phyloP scores from a whole-genome alignment of 1,140 invertebrate genomes.

The Platyscapa corneri region DNA sequence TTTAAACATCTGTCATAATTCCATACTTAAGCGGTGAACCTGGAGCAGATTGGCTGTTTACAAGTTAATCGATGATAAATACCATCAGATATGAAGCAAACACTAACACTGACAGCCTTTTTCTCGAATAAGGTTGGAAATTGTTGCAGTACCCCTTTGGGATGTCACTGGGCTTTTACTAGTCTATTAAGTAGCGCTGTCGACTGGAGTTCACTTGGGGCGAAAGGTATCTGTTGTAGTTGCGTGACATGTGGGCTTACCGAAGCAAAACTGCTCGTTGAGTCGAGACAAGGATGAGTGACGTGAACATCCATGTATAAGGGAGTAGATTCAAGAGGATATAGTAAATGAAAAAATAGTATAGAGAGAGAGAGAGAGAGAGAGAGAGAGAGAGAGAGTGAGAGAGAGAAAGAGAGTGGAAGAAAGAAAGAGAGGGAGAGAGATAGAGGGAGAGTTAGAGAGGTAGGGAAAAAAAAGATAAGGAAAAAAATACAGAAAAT shows the following conservation, averaged over 20 bases:
- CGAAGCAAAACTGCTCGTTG: constrained; percentile 64
- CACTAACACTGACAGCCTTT: not conserved
- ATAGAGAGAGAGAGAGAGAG: constrained; percentile 1
- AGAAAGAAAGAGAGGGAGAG: no score
- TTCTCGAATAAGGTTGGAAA: not conserved
- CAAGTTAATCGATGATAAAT: constrained; percentile 65
- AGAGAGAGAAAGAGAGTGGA: not conserved
- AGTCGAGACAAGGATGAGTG: not conserved
- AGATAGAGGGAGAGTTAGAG: no score
- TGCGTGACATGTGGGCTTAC: constrained; percentile 68
- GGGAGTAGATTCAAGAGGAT: constrained; percentile 25
- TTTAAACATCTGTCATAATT: constrained; percentile 51
- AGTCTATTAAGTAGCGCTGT: constrained; percentile 9
- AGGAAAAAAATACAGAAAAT: no score
- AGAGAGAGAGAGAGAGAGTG: not conserved
- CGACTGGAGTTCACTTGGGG: constrained; percentile 56
- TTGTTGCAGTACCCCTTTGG: constrained; percentile 50
- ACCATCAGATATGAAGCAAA: constrained; percentile 56
- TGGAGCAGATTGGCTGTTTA: constrained; percentile 51
- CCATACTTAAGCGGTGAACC: not conserved
- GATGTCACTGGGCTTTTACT: constrained; percentile 62
- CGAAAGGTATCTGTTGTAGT: constrained; percentile 41
- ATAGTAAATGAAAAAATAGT: not conserved
- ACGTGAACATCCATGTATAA: not conserved
- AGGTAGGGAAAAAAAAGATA: no score